A percentile compares a stretch with the other conserved stretches of the same genome.
Evolutionary conservation across 1,140 invertebrate genomes (phyloP).

Genomic region (Zaprionus lachaisei): DNA sequence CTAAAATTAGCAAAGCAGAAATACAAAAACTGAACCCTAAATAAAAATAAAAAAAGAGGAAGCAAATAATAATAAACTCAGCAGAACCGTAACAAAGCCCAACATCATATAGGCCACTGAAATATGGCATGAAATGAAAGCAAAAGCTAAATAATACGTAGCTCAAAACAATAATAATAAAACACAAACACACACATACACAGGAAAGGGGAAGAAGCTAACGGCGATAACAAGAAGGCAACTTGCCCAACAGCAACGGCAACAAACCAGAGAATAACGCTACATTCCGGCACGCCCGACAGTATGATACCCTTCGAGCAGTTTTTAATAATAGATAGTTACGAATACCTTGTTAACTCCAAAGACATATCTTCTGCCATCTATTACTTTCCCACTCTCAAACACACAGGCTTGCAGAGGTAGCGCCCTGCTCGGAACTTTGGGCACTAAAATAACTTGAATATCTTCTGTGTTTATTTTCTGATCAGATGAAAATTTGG

Average conservation of each 20-base stretch:
- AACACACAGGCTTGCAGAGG: too few relatives aligned
- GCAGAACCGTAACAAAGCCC: conserved; percentile 60
- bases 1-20: conserved; percentile 72
- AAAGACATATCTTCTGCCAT: too few relatives aligned
- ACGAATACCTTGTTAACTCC: rapidly evolving
- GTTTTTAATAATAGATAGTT: too few relatives aligned
- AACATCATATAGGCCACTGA: conserved; percentile 68
- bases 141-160: conserved; percentile 71
- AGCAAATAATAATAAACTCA: conserved; percentile 79
- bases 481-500: too few relatives aligned
- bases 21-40: conserved; percentile 32
- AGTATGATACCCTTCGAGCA: background rate
- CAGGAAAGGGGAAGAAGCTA: background rate
- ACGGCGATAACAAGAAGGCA: conserved; percentile 29
- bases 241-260: conserved; percentile 6
- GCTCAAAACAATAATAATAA: conserved; percentile 78
- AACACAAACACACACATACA: conserved; percentile 29
- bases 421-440: too few relatives aligned
- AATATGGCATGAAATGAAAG: conserved; percentile 66
- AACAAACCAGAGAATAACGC: too few relatives aligned
- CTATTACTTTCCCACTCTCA: too few relatives aligned
- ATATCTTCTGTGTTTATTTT: too few relatives aligned
- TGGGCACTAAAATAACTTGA: too few relatives aligned
- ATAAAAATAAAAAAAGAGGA: conserved; percentile 16
- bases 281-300: conserved; percentile 22